Evolutionary conservation across 2,888 invertebrate species (phyloP).

Genomic region (Encarsia formosa): DNA sequence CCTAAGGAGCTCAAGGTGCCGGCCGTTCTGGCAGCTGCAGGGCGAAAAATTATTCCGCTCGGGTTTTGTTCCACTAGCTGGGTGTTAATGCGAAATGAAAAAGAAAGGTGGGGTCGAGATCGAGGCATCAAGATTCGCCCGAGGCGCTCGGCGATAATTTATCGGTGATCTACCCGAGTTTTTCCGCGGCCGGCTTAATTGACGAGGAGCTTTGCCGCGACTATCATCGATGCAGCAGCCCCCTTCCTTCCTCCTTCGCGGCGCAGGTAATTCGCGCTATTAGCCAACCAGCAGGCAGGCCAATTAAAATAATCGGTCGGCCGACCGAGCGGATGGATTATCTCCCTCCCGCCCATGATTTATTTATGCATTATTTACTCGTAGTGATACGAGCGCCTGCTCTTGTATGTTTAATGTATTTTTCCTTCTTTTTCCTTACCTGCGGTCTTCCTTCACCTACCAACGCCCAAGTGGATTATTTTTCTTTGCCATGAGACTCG

Average conservation of each 20-base stretch:
- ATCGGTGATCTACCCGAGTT: slow-evolving; percentile 44
- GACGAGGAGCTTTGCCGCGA: no score
- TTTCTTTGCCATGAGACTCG: no score
- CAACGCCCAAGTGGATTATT: no score
- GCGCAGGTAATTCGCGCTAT: no score
- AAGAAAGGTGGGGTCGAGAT: slow-evolving; percentile 23
- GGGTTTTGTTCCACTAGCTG: slow-evolving; percentile 34
- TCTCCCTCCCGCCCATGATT: slow-evolving; percentile 13
- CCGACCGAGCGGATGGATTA: neutral
- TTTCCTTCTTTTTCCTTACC: no score
- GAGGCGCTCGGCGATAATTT: slow-evolving; percentile 39
- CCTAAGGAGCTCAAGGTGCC: no score
- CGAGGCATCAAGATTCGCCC: slow-evolving; percentile 37
- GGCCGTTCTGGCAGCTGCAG: no score
- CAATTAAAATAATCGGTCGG: slow-evolving; percentile 7
- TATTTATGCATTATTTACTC: slow-evolving; percentile 26
- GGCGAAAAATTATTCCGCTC: slow-evolving; percentile 34
- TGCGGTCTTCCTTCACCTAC: no score
- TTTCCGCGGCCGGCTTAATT: slow-evolving; percentile 42
- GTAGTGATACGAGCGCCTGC: slow-evolving; percentile 4
- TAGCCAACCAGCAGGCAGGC: no score
- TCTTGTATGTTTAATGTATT: slow-evolving; percentile 9
- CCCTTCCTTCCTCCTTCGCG: no score
- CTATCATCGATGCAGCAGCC: no score
- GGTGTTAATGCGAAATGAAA: slow-evolving; percentile 35